Evolutionary conservation across 2,888 invertebrate species (phyloP).

Genomic region (Lissocephala sabroskyi): DNA sequence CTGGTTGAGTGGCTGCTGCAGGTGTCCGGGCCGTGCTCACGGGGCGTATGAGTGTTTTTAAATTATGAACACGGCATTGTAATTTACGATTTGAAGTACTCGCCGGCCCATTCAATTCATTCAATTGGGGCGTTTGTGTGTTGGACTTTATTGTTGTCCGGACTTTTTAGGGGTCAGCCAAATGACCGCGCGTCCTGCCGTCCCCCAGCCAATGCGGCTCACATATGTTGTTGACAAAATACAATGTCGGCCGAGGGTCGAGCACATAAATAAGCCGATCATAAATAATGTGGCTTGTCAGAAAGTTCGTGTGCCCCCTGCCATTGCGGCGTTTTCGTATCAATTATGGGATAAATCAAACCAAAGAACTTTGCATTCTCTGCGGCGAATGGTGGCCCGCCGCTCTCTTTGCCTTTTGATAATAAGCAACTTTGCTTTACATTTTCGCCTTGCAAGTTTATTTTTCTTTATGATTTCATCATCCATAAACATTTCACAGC

Average conservation of each 20-base stretch:
- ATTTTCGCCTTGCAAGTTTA: too few species aligned
- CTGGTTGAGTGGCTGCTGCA: slow-evolving; percentile 26
- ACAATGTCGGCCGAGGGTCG: slow-evolving; percentile 5
- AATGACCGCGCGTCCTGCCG: too few species aligned
- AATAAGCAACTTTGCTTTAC: too few species aligned
- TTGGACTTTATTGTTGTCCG: background rate
- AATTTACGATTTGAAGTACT: slow-evolving; percentile 44
- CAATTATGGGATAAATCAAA: too few species aligned
- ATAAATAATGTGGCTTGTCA: background rate
- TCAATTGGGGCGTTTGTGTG: slow-evolving; percentile 6
- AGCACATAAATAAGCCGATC: background rate
- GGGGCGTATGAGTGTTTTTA: slow-evolving; percentile 48
- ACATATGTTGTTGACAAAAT: background rate
- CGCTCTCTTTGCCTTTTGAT: too few species aligned
- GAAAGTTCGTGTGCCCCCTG: background rate
- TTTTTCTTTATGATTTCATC: slow-evolving; percentile 27
- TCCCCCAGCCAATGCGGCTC: background rate
- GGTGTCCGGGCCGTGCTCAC: slow-evolving; percentile 29
- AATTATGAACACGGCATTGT: slow-evolving; percentile 45
- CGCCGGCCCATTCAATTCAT: too few species aligned
- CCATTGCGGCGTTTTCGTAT: too few species aligned
- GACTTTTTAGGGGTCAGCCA: slow-evolving; percentile 44
- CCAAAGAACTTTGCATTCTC: too few species aligned
- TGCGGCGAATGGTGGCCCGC: too few species aligned
- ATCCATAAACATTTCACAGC: slow-evolving; percentile 39